phyloP scores from a whole-genome alignment of 1,140 invertebrate species.

The Drosophila sucinea region DNA sequence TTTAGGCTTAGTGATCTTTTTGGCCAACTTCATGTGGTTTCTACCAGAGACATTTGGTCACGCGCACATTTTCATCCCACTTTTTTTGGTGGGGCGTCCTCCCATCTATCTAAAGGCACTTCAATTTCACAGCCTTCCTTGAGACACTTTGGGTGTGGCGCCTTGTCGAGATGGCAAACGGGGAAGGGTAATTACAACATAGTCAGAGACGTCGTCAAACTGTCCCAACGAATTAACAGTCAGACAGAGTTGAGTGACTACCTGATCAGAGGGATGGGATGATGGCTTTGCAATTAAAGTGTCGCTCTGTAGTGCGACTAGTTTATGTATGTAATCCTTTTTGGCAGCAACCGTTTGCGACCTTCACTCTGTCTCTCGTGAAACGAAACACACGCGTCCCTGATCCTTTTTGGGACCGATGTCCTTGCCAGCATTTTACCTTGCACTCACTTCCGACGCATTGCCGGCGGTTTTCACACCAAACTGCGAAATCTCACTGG shows the following conservation, averaged over 20 bases:
- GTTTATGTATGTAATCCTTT: conserved; percentile 21
- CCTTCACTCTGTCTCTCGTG: not conserved
- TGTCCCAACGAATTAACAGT: conserved; percentile 50
- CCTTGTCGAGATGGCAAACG: not conserved
- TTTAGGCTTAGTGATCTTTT: conserved; percentile 42
- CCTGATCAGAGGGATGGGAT: conserved; percentile 13
- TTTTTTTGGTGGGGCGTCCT: conserved; percentile 35
- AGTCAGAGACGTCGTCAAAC: conserved; percentile 13
- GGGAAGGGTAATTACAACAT: too few species aligned
- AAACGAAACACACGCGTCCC: not conserved
- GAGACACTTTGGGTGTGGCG: conserved; percentile 52
- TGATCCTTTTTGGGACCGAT: not conserved
- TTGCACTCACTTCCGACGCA: conserved; percentile 32
- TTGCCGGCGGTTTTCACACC: conserved; percentile 67
- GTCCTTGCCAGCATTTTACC: conserved; percentile 46
- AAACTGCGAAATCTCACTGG: conserved; percentile 64
- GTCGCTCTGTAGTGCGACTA: conserved; percentile 4
- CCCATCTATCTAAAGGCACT: conserved; percentile 31
- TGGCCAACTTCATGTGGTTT: conserved; percentile 64
- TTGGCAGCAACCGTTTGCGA: not conserved
- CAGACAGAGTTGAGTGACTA: conserved; percentile 11
- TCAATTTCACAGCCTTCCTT: conserved; percentile 56
- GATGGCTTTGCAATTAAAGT: conserved; percentile 53
- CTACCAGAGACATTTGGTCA: conserved; percentile 49
- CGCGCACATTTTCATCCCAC: conserved; percentile 3